A percentile compares a stretch with the other conserved stretches of the same genome.
Evolutionary conservation across 1,140 invertebrate species (phyloP).

Genomic region (Metaphire vulgaris): DNA sequence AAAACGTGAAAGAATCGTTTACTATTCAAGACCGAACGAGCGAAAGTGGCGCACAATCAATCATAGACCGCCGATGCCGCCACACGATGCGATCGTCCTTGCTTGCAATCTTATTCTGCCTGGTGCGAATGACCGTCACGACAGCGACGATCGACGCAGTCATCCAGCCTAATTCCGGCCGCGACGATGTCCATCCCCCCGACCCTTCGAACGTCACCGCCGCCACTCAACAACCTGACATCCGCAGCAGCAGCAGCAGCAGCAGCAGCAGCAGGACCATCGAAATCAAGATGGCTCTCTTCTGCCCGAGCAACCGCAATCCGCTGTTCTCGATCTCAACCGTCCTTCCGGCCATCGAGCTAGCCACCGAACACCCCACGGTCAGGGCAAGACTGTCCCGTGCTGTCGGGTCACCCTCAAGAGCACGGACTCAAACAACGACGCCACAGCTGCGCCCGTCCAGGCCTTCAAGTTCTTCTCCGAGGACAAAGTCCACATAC

Average conservation of each 20-base stretch:
- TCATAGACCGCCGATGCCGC: too few species aligned
- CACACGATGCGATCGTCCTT: neutral
- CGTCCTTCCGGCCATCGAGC: neutral
- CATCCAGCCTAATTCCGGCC: neutral
- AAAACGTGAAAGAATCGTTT: too few species aligned
- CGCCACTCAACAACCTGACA: too few species aligned
- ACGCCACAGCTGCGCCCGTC: constrained; percentile 61
- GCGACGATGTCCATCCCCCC: neutral
- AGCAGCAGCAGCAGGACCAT: neutral
- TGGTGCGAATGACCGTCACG: too few species aligned
- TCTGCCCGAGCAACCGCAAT: neutral
- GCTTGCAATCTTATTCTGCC: neutral
- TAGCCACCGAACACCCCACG: neutral
- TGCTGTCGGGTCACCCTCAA: too few species aligned
- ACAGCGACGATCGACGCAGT: neutral
- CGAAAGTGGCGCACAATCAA: too few species aligned
- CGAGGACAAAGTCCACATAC: constrained; percentile 59
- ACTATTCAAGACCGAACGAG: too few species aligned
- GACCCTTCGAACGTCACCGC: neutral
- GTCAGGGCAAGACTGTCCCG: neutral
- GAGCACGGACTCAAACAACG: too few species aligned
- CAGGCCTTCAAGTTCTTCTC: constrained; percentile 39
- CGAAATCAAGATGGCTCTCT: neutral
- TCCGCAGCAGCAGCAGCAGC: too few species aligned
- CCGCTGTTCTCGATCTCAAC: neutral